A percentile compares a stretch with the other conserved stretches of the same genome.
Evolutionary conservation across 2,888 invertebrate species (phyloP).

Genomic region (Ophraella communa): DNA sequence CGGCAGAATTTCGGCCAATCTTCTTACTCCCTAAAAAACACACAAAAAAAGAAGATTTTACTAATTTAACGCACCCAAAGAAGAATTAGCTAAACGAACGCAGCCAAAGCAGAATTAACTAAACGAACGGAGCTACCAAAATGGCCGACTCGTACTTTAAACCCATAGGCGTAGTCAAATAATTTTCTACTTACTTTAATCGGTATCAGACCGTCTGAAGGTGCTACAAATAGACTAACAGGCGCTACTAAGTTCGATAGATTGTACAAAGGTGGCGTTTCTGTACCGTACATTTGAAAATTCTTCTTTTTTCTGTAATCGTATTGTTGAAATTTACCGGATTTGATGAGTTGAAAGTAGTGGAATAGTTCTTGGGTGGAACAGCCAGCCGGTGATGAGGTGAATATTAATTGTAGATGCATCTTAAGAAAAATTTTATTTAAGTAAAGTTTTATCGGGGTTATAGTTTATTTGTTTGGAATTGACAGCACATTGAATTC

Average conservation of each 20-base stretch:
- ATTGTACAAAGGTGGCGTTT: conserved; percentile 58
- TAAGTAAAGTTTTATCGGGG: too few relatives aligned
- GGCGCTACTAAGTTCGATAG: conserved; percentile 55
- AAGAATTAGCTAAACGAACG: neutral
- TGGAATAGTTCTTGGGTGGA: conserved; percentile 39
- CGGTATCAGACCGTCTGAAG: conserved; percentile 61
- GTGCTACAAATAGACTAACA: conserved; percentile 58
- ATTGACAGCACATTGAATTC: too few relatives aligned
- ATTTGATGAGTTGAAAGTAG: conserved; percentile 15
- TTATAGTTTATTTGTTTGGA: too few relatives aligned
- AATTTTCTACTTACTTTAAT: conserved; percentile 50
- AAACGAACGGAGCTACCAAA: too few relatives aligned
- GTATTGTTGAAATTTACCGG: conserved; percentile 63
- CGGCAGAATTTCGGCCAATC: conserved; percentile 20
- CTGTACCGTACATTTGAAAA: conserved; percentile 49
- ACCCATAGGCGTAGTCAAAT: too few relatives aligned
- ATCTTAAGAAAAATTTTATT: neutral
- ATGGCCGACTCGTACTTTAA: too few relatives aligned
- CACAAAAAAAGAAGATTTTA: too few relatives aligned
- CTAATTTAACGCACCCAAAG: neutral
- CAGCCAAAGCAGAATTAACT: too few relatives aligned
- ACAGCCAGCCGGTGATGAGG: conserved; percentile 13
- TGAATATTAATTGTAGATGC: conserved; percentile 1
- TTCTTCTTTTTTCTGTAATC: conserved; percentile 61
- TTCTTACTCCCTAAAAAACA: conserved; percentile 27